Evolutionary conservation across 1,140 invertebrate species (phyloP).

Genomic region (Aphaenogaster ashmeadi): DNA sequence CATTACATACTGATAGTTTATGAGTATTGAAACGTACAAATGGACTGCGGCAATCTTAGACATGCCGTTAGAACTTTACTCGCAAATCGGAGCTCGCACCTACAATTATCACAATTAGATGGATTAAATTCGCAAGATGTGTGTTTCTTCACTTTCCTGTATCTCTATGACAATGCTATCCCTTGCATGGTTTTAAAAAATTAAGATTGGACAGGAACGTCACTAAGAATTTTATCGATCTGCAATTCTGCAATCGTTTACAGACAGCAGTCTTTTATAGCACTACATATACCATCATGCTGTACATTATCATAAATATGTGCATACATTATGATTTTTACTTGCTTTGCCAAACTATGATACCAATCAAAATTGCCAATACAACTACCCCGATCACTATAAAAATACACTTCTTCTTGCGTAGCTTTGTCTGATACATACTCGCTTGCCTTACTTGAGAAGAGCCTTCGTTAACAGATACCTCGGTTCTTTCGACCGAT

Average conservation of each 20-base stretch:
- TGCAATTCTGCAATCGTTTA: conserved; percentile 40
- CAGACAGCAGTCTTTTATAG: conserved; percentile 40
- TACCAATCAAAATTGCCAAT: conserved; percentile 91
- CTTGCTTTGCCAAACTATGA: conserved; percentile 88
- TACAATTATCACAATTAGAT: conserved; percentile 73
- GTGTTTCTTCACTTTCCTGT: conserved; percentile 41
- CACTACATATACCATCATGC: conserved; percentile 36
- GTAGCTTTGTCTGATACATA: conserved; percentile 95
- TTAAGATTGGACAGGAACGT: conserved; percentile 33
- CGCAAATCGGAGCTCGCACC: conserved; percentile 69
- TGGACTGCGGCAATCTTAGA: conserved; percentile 71
- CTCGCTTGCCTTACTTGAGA: conserved; percentile 94
- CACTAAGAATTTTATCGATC: conserved; percentile 35
- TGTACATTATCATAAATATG: not conserved
- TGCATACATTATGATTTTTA: conserved; percentile 55
- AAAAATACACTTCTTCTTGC: conserved; percentile 95
- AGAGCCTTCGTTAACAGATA: conserved; percentile 94
- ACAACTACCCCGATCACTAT: conserved; percentile 90
- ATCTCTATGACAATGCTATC: conserved; percentile 37
- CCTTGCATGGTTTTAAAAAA: conserved; percentile 54
- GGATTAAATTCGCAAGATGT: conserved; percentile 57
- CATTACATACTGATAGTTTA: conserved; percentile 59
- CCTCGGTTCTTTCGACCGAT: conserved; percentile 96
- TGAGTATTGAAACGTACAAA: conserved; percentile 77
- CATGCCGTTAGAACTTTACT: conserved; percentile 65